These are phyloP conservation scores for Amazona vittata DNA, from an alignment of 2,113 vertebrate species.

Conservation along the genomic window DNA sequence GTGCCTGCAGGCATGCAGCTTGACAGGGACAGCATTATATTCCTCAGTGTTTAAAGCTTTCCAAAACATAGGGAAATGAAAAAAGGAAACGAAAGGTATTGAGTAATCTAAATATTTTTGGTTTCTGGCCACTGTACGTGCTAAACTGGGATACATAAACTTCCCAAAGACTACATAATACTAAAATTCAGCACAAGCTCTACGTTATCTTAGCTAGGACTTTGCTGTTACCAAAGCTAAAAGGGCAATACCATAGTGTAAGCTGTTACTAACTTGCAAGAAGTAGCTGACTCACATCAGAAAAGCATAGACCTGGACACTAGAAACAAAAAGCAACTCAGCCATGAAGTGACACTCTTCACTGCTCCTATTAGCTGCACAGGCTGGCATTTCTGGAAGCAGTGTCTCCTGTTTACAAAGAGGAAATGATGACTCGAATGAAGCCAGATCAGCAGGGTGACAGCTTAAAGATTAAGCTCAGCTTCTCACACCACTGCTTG, in stretches of 20 bases:
- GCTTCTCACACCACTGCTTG: background rate
- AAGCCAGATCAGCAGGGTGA: background rate
- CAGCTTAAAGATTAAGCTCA: background rate
- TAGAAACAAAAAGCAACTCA: background rate
- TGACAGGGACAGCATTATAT: conserved; percentile 42
- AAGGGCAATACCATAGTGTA: background rate
- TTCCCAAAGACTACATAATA: conserved; percentile 61
- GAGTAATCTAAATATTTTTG: conserved; percentile 75
- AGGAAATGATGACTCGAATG: background rate
- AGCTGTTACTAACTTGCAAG: background rate
- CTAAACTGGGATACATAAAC: conserved; percentile 70
- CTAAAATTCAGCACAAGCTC: conserved; percentile 55
- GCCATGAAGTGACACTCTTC: background rate
- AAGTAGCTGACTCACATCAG: background rate
- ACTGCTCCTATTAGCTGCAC: background rate
- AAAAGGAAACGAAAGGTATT: conserved; percentile 80
- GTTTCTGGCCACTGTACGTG: conserved; percentile 67
- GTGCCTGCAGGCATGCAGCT: background rate
- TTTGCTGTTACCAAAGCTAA: background rate
- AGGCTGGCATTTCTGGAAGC: conserved; percentile 24
- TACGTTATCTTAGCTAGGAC: background rate
- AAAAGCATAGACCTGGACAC: background rate
- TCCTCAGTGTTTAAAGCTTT: conserved; percentile 62
- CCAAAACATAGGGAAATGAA: conserved; percentile 80
- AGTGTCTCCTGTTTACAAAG: background rate